Evolutionary conservation across 2,888 invertebrate genomes (phyloP).

Genomic region (Drosophila nigricruria): DNA sequence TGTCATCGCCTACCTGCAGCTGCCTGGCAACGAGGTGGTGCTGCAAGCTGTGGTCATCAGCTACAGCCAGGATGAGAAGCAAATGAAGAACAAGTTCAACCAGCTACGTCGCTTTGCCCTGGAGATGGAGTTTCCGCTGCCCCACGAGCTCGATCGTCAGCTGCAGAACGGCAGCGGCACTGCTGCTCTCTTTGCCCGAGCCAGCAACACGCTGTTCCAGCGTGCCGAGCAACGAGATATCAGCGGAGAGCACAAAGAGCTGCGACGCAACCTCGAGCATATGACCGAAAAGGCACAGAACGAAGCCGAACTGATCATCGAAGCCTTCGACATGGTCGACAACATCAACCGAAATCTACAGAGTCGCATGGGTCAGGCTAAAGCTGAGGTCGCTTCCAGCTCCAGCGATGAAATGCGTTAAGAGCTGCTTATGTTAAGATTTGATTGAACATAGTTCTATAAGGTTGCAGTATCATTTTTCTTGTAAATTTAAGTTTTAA

Average conservation of each 20-base stretch:
- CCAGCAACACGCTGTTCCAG: slow-evolving; percentile 49
- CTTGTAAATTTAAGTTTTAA: background rate
- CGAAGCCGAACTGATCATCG: slow-evolving; percentile 65
- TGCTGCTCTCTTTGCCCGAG: slow-evolving; percentile 48
- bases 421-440: background rate
- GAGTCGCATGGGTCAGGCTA: slow-evolving; percentile 14
- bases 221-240: slow-evolving; percentile 62
- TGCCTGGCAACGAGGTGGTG: slow-evolving; percentile 47
- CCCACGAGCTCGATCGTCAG: slow-evolving; percentile 41
- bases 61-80: slow-evolving; percentile 47
- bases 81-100: slow-evolving; percentile 51
- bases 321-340: slow-evolving; percentile 71
- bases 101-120: slow-evolving; percentile 40
- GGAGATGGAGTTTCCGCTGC: slow-evolving; percentile 44
- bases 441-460: slow-evolving; percentile 78
- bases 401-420: slow-evolving; percentile 31
- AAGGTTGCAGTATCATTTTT: background rate
- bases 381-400: background rate
- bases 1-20: slow-evolving; percentile 71
- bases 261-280: slow-evolving; percentile 52
- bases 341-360: slow-evolving; percentile 62
- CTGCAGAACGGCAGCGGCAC: slow-evolving; percentile 42
- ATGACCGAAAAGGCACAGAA: slow-evolving; percentile 49
- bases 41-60: slow-evolving; percentile 75
- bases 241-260: slow-evolving; percentile 59